Base-by-base conservation (phyloP, 2,888 invertebrate genomes). In the Acleris laterana region DNA sequence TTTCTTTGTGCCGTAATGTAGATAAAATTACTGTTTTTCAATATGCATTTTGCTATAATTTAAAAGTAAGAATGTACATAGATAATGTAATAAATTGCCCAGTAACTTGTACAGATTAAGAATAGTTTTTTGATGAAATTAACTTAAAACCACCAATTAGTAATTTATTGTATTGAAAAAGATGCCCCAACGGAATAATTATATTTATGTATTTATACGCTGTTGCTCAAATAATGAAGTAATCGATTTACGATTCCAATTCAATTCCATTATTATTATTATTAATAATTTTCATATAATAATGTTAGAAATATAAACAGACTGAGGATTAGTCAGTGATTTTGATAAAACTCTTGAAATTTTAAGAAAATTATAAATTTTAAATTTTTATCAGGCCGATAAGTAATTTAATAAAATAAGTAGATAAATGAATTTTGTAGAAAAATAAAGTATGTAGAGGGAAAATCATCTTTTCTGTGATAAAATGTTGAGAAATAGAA, bases 381-480 rank as follows among this genome's bases (percentile, higher is more conserved):
- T 32, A 38, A 48, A 44, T 42, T 64, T 49, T 60, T 60, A 60
- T 53, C 59, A 60, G 49, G 53, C 55, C 64, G 48, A 42, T 25
- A 32, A 28, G n/a, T 46, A 63, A 56, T 56, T 16, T 56, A 28
- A 61, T 61, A 46, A 66, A 60, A 52, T 71, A 69, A 67, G 66
- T 72, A 72, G 68, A 55, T 60, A 64, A 68, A 53, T 68, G 62
- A 63, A 59, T 53, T 67, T 66, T 48, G 64, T 64, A 67, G 70
- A 56, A 49, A 61, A 68, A 70, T 69, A 63, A 74, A 70, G 73
- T 73, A 74, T 73, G 76, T 76, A 73, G 68, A 77, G 79, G 78
- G 77, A 67, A 38, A 65, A 69, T 75, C 74, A 79, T 81, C 77
- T 74, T 83, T 84, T 82, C 86, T 87, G 86, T 87, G 87, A 87